Evolutionary conservation across 2,113 vertebrate genomes (phyloP), one percentile per base, ranked within the genome.

Genomic region (Gopherus evgoodei): DNA sequence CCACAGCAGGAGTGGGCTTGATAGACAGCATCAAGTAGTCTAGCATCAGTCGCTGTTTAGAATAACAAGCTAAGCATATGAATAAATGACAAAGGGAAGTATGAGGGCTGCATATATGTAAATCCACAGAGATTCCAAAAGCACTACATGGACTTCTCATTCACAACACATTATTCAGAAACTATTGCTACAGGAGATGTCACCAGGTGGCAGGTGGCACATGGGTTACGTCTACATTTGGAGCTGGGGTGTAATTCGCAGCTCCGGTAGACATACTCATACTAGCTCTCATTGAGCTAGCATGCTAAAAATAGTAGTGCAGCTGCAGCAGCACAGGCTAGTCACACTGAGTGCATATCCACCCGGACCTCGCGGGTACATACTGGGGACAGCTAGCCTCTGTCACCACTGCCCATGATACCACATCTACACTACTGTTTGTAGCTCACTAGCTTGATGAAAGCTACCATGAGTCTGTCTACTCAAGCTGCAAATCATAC

Each of bases 161-260:
- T 81, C 75, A 38, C 95, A 83, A 87, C 53, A 88, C 59, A 22
- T 54, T 7, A 65, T 79, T 88, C 53, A 54, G 93, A 89, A 96
- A 87, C 53, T 90, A 50, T 75, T 96, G 69, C 95, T 95, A 91
- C 88, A 92, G 87, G 16, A 95, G 83, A 90, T 65, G 24, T 91
- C 90, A 93, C 85, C 29, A 93, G 90, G 79, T 87, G 79, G 78
- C 92, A 83, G 38, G 57, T 92, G 83, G 59, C 90, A 94, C 42
- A 72, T 21, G 31, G 16, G 19, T 21, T 38, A 38, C 8, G 17
- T 38, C 65, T 72, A 72, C n/a, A 21, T 38, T 72, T 72, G 19
- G 65, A 38, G 35, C 31, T 72, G n/a, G 17, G n/a, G 19, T 72
- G 65, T n/a, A 38, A 22, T 38, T 22, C n/a, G 8, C 65, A 72